Evolutionary conservation across 2,888 invertebrate genomes (phyloP).

Genomic region (Unio pictorum): DNA sequence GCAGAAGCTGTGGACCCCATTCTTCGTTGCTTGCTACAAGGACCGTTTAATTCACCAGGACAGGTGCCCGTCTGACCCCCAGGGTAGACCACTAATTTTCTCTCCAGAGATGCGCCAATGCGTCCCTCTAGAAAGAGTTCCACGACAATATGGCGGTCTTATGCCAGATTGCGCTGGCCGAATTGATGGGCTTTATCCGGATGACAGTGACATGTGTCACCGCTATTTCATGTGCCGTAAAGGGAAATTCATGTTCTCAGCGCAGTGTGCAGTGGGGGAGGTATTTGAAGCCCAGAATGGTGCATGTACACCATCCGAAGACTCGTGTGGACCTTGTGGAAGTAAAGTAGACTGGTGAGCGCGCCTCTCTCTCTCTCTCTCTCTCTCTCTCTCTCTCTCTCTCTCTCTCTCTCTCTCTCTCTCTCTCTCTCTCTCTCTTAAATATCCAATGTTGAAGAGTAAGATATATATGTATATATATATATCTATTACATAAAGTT

Average conservation of each 20-base stretch:
- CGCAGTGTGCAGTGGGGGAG: constrained; percentile 21
- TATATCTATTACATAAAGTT: no score
- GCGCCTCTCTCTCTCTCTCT: no score
- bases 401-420: no score
- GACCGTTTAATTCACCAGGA: not conserved
- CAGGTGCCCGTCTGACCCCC: not conserved
- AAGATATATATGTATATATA: no score
- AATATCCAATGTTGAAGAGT: no score
- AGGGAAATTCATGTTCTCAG: constrained; percentile 16
- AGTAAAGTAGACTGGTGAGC: constrained; percentile 22
- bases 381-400: no score
- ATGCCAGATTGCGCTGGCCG: not conserved
- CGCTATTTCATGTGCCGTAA: constrained; percentile 42
- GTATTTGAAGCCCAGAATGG: constrained; percentile 18
- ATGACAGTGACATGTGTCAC: constrained; percentile 44
- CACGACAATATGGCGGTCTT: not conserved
- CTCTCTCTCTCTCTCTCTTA: no score
- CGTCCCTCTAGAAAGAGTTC: not conserved
- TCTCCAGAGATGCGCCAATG: not conserved
- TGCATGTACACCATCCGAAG: constrained; percentile 13
- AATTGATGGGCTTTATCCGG: constrained; percentile 13
- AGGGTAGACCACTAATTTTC: not conserved
- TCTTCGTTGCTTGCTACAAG: not conserved
- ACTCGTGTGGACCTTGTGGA: constrained; percentile 28
- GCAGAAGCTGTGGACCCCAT: not conserved